These are phyloP conservation scores for Bombus sibiricus DNA, from an alignment of 1,140 invertebrate genomes.

Conservation along the genomic window DNA sequence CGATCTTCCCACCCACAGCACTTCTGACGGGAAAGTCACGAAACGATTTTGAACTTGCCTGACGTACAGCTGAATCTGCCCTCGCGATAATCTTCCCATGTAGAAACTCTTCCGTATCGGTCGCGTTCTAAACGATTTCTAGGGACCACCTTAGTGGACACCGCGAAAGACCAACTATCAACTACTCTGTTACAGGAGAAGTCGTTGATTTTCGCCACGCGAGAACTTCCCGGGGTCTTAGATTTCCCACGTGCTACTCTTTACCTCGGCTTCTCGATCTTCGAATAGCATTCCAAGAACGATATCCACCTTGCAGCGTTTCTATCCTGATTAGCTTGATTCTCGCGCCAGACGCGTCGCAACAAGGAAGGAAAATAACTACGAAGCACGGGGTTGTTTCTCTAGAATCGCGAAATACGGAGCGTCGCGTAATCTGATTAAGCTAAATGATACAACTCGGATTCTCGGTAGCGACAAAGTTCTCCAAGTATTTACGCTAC, in stretches of 20 bases:
- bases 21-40: neutral
- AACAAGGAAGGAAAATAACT: neutral
- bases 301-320: neutral
- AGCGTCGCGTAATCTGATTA: constrained; percentile 38
- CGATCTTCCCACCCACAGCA: no score
- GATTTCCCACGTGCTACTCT: neutral
- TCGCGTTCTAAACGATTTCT: neutral
- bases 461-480: constrained; percentile 19
- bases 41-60: neutral
- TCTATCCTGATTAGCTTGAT: neutral
- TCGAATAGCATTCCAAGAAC: neutral
- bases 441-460: constrained; percentile 22
- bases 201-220: no score
- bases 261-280: neutral
- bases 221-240: neutral
- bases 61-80: neutral
- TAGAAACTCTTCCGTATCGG: neutral
- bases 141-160: neutral
- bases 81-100: neutral
- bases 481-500: neutral
- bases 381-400: neutral
- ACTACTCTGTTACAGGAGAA: no score
- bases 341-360: neutral
- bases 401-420: constrained; percentile 13
- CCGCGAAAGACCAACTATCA: accelerated